Base-by-base conservation (phyloP, 2,797 vertebrate species). In the Oophaga sylvatica region DNA sequence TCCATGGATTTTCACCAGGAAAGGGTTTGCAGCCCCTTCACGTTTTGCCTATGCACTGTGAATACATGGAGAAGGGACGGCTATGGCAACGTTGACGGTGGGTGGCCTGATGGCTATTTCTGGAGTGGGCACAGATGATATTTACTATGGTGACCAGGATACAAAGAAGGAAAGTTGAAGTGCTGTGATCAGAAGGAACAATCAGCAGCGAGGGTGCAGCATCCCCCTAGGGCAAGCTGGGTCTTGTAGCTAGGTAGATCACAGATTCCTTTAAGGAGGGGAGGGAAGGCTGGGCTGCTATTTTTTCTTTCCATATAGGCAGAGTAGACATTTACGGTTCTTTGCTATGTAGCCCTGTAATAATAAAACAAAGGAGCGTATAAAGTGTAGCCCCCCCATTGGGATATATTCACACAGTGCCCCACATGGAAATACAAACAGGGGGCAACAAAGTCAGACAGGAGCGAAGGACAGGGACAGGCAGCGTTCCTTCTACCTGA, bases 241-340 rank as follows among this genome's bases (percentile, higher is more conserved):
- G 65, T 31, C 67, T 71, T 83, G 81, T 70, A 71, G 20, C 79
- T 80, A 63, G 81, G 67, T 71, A 71, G 67, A 83, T 31, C 35
- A 71, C 53, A n/a, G 41, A 81, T 63, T 45, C 22, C 16, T 19
- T 60, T 35, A n/a, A 12, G 26, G 79, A 35, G 79, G 48, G 45
- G 19, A 8, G 16, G 26, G 67, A 70, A 35, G 48, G 22, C 35
- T 41, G 2, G 2, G 35, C 35, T 41, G 35, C 35, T 41, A 3
- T 41, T 41, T 41, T 41, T 41, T 41, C 56, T 56, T 56, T 56
- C 45, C 48, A 53, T 77, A 26, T 77, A 77, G 22, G n/a, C 75
- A 56, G 48, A 75, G 10, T 75, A 75, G 68, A 41, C 15, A 20
- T 12, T 31, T 22, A 10, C 67, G 6, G 29, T 29, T 15, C 9